Percentiles rank a stretch among this genome's conserved stretches.
phyloP scores from a whole-genome alignment of 2,113 vertebrate species.

The Vombatus ursinus region DNA sequence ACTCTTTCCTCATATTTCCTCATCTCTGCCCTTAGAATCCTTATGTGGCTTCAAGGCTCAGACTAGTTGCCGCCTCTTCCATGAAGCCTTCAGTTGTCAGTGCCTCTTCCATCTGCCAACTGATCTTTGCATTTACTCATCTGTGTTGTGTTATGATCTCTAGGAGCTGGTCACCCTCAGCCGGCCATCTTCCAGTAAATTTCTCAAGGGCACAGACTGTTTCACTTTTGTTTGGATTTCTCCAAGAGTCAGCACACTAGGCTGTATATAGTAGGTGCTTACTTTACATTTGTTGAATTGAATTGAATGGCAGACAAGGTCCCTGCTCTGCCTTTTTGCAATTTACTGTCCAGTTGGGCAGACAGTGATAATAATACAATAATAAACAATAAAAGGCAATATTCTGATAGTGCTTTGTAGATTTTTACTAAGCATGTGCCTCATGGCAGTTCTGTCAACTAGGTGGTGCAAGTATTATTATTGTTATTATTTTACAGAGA shows the following conservation, averaged over 20 bases:
- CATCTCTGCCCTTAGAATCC: not conserved
- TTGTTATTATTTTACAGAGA: conserved; percentile 16
- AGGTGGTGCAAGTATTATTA: not conserved
- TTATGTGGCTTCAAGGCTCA: not conserved
- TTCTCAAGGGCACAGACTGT: not conserved
- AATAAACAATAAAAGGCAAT: not conserved
- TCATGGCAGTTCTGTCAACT: not conserved
- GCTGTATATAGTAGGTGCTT: not conserved
- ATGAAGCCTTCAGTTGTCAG: not conserved
- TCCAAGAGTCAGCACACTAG: not conserved
- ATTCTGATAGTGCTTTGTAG: conserved; percentile 10
- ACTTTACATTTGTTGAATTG: not conserved
- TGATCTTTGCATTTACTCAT: not conserved
- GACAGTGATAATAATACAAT: not conserved
- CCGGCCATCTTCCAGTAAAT: not conserved
- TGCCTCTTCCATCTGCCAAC: not conserved
- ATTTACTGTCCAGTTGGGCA: not conserved
- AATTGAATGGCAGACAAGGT: not conserved
- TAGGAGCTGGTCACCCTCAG: not conserved
- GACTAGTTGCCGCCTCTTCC: not conserved
- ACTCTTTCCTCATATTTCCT: not conserved
- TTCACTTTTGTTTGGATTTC: not conserved
- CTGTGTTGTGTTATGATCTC: not conserved
- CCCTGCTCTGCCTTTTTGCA: not conserved
- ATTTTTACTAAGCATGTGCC: not conserved